Evolutionary conservation across 2,888 invertebrate genomes (phyloP), one percentile per base, ranked within the genome.

Genomic region (Agapostemon virescens): DNA sequence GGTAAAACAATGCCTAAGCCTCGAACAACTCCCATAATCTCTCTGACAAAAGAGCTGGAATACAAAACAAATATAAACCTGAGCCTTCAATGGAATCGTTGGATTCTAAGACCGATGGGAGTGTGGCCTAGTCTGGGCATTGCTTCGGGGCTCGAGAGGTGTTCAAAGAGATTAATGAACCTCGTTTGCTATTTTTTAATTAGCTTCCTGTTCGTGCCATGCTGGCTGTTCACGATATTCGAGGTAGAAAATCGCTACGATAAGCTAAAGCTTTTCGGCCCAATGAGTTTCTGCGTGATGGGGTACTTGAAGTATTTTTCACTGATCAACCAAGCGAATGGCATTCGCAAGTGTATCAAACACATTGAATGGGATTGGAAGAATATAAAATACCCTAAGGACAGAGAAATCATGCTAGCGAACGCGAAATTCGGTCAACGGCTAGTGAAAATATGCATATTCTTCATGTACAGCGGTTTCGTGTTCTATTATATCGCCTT

Each of bases 251-350:
- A 87, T 13, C 58, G 67, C 0, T 76, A 86, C 33, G n/a, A 74
- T 13, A 83, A 42, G 40, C 52, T 90, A 13, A 87, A 85, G 63
- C 74, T 88, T 30, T 82, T 86, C 23, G 90, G 89, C 0, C 90
- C 91, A 0, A 20, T 89, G 36, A 89, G 85, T 40, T 91, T 89
- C 70, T 85, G 85, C 42, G 6, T 88, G 0, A 90, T 90, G 89
- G 86, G 87, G 0, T 69, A 90, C 15, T 36, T 76, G 13, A 90
- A 91, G 69, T 90, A 88, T 36, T 77, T 68, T 11, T 86, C 86
- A 17, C 72, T 90, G 1, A 79, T 88, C 0, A 36, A 42, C 2
- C 86, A 85, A 72, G 81, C 83, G 17, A 55, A 77, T 0, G 74
- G 87, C 1, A 88, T 90, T 42, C 80, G 81, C 30, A 45, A 69